Base-by-base conservation (phyloP, 2,113 vertebrate genomes). In the Vulpes ferrilata region DNA sequence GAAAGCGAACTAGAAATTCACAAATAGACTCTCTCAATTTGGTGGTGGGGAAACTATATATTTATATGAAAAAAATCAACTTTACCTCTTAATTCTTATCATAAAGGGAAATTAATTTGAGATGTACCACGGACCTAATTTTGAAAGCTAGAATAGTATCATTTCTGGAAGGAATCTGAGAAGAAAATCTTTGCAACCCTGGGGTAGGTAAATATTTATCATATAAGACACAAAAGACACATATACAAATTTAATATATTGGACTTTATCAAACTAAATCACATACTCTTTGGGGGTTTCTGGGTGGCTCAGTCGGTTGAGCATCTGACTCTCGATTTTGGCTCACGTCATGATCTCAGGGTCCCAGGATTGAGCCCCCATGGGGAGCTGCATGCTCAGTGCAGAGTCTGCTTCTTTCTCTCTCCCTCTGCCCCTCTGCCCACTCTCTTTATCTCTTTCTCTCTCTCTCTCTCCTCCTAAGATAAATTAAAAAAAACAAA, bases 221-320 rank as follows among this genome's bases (percentile, higher is more conserved):
- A 35, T 22, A 51, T 69, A 32, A 62, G 59, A 80, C 20, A 80
- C 19, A 43, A 2, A 92, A 17, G 85, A 69, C 20, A 67, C 17
- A 76, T 3, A 53, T 1, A 35, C 3, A 81, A 12, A 89, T 73
- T 80, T 64, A 35, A 74, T 64, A 15, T 73, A 22, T 19, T 79
- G 10, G 23, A 80, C 32, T 85, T 93, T 57, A 85, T 85, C 64
- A 80, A 38, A 30, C 57, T 90, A 90, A 95, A 91, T 85, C 3
- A 65, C 51, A 38, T 89, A 8, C 25, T 79, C 23, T 90, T 73
- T 43, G 7, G 65, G 30, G 15, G 15, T 7, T 7, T n/a, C 65
- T 16, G n/a, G n/a, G 65, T 67, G 15, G 15, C 15, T 67, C 32
- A n/a, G 15, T 32, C 15, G 2, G 30, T 17, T 67, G 30, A n/a